A percentile compares a stretch with the other conserved stretches of the same genome.
These are phyloP conservation scores for Torymus tubicola DNA, from an alignment of 2,888 invertebrate species.

Conservation along the genomic window DNA sequence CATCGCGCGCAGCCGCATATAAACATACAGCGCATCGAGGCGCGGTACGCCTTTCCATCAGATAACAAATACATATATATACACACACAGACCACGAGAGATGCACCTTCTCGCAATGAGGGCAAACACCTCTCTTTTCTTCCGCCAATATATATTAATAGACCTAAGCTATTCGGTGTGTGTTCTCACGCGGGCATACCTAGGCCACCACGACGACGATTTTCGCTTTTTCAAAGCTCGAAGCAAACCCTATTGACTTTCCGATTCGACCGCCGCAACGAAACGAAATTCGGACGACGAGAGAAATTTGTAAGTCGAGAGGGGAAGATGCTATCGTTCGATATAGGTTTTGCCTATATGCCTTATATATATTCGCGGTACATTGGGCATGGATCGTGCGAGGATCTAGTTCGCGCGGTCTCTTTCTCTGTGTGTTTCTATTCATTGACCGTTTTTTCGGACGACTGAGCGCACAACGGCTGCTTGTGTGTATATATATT, in stretches of 20 bases:
- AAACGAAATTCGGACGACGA: not conserved
- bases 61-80: constrained; percentile 23
- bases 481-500: too few species aligned
- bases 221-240: not conserved
- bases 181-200: constrained; percentile 29
- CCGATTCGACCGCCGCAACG: too few species aligned
- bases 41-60: constrained; percentile 51
- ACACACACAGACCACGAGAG: not conserved
- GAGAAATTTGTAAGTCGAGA: too few species aligned
- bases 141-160: constrained; percentile 34
- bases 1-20: not conserved
- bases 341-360: too few species aligned
- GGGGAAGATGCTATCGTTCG: too few species aligned
- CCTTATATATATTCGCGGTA: too few species aligned
- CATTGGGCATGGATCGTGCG: too few species aligned
- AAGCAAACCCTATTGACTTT: too few species aligned
- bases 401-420: too few species aligned
- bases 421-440: too few species aligned
- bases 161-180: constrained; percentile 16
- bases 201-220: not conserved
- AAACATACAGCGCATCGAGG: constrained; percentile 18
- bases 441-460: too few species aligned
- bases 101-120: constrained; percentile 49
- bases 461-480: too few species aligned
- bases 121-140: constrained; percentile 49